Conservation (phyloP, 1,140 invertebrate genomes). For the Papilio polyxenes region DNA sequence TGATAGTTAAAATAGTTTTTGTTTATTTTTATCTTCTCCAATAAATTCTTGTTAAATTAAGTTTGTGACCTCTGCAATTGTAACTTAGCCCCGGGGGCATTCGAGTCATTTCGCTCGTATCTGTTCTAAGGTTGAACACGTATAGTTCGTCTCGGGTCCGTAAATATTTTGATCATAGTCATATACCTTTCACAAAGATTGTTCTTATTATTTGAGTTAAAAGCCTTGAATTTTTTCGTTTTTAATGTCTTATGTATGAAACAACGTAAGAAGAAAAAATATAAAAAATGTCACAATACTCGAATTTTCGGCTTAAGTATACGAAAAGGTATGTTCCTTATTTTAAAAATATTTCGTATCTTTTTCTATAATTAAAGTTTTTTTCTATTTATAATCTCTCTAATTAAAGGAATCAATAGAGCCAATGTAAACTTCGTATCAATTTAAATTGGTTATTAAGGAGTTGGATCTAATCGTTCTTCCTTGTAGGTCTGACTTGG, state of each 20-base stretch:
- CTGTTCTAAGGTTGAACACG: conserved; percentile 18
- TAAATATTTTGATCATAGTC: background rate
- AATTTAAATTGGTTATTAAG: background rate
- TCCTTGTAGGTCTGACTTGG: background rate
- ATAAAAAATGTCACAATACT: background rate
- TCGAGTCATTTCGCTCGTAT: background rate
- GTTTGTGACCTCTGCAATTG: conserved; percentile 46
- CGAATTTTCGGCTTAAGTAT: background rate
- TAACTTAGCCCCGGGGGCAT: conserved; percentile 40
- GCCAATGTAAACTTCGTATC: background rate
- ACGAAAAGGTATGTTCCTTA: background rate
- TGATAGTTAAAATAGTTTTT: background rate
- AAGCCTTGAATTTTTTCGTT: background rate
- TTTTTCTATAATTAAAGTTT: background rate
- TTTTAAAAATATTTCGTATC: background rate
- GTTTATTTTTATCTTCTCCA: background rate
- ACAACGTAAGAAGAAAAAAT: background rate
- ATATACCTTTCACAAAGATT: background rate
- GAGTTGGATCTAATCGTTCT: background rate
- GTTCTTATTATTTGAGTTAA: background rate
- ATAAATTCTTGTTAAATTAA: conserved; percentile 6
- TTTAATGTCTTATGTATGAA: conserved; percentile 13
- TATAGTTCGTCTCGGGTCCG: background rate
- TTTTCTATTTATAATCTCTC: background rate
- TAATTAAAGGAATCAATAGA: background rate